These are phyloP conservation scores for Corythoichthys intestinalis DNA, from an alignment of 2,113 vertebrate species.

Conservation along the genomic window DNA sequence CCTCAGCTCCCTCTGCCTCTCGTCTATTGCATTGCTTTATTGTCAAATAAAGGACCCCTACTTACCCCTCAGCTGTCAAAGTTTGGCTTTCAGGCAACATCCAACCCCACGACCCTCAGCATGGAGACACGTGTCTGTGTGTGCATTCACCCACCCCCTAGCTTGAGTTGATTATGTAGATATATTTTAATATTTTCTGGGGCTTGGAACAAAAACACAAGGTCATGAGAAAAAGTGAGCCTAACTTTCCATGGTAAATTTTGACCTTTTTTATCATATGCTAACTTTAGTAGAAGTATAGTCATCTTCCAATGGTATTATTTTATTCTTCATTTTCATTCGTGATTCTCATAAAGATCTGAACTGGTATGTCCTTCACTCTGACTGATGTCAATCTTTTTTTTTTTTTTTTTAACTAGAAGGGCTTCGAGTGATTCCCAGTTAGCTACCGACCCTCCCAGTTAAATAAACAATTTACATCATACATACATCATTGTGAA, in stretches of 20 bases:
- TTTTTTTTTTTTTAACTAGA: no score
- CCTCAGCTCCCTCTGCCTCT: conserved; percentile 14
- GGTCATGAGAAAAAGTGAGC: background rate
- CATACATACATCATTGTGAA: no score
- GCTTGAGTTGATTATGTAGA: background rate
- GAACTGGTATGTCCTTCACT: no score
- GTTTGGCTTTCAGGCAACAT: conserved; percentile 40
- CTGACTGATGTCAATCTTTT: no score
- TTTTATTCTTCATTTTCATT: no score
- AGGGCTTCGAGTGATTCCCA: no score
- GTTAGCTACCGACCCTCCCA: no score
- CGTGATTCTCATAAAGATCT: no score
- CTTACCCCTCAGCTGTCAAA: conserved; percentile 49
- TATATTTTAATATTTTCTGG: background rate
- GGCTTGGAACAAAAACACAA: background rate
- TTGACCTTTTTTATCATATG: no score
- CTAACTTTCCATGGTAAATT: background rate
- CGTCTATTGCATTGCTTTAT: conserved; percentile 42
- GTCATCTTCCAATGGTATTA: no score
- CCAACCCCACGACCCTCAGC: conserved; percentile 32
- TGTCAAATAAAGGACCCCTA: conserved; percentile 40
- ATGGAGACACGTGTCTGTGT: conserved; percentile 31
- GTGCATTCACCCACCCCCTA: background rate
- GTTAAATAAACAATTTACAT: no score
- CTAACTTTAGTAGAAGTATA: no score